A percentile compares a stretch with the other conserved stretches of the same genome.
Conservation (phyloP, 2,888 invertebrate genomes). For the Eueremaeus valkanovi region DNA sequence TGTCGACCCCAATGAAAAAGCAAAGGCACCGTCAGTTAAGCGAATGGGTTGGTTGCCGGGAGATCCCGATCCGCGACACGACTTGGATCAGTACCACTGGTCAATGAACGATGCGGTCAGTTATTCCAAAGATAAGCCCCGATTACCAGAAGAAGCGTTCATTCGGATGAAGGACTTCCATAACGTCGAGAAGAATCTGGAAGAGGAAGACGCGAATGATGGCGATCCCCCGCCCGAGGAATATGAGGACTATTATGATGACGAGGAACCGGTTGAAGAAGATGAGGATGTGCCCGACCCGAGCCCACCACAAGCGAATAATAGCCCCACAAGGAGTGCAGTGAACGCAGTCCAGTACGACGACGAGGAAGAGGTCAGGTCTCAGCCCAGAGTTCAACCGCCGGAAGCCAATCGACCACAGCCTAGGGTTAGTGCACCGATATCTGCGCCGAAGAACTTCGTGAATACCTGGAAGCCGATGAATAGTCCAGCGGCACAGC, state of each 20-base stretch:
- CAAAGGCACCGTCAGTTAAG: neutral
- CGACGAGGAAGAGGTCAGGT: neutral
- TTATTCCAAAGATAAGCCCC: neutral
- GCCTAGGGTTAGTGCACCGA: neutral
- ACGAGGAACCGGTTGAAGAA: neutral
- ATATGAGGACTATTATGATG: neutral
- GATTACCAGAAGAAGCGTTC: neutral
- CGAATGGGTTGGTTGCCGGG: neutral
- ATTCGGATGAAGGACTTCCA: neutral
- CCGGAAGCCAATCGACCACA: neutral
- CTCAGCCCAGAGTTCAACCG: neutral
- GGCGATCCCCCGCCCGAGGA: neutral
- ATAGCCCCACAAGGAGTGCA: neutral
- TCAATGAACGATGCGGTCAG: neutral
- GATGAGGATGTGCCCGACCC: neutral
- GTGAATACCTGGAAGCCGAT: neutral
- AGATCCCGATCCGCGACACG: neutral
- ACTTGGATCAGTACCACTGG: slow-evolving; percentile 4
- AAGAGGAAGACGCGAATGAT: neutral
- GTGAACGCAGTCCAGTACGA: neutral
- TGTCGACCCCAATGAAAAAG: neutral
- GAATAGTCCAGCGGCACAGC: neutral
- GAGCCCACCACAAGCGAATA: neutral
- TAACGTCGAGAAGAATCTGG: neutral
- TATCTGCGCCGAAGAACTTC: neutral